Percentiles rank a stretch among this genome's conserved stretches.
phyloP scores from a whole-genome alignment of 1,140 invertebrate genomes.

The Diorhabda elongata region DNA sequence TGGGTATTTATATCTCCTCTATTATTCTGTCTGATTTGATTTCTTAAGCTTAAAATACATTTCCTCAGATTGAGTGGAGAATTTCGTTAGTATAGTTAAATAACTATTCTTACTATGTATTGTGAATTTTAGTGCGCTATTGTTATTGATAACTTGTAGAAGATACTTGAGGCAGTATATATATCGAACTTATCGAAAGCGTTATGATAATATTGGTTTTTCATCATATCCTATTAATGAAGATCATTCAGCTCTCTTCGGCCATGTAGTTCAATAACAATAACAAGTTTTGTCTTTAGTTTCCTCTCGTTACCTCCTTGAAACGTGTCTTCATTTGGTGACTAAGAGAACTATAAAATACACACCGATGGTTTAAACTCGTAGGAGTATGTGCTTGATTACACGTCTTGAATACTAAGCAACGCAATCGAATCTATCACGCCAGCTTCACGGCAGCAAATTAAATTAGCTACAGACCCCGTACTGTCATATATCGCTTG shows the following conservation, averaged over 20 bases:
- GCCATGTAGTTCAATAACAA: background rate
- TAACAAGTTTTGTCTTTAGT: background rate
- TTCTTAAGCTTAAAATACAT: no score
- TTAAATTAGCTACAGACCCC: slow-evolving; percentile 11
- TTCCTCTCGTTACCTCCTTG: slow-evolving; percentile 3
- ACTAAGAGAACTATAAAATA: background rate
- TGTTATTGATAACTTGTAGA: no score
- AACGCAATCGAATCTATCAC: slow-evolving; percentile 11
- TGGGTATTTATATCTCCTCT: no score
- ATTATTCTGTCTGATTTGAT: no score
- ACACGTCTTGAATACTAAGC: slow-evolving; percentile 12
- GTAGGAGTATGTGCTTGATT: background rate
- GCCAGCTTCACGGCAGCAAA: slow-evolving; percentile 9
- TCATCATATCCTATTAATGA: background rate
- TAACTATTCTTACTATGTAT: no score
- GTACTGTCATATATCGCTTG: slow-evolving; percentile 15
- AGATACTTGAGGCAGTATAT: no score
- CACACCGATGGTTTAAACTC: background rate
- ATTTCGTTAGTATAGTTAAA: no score
- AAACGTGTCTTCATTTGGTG: slow-evolving; percentile 4
- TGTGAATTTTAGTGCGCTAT: no score
- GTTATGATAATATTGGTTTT: no score
- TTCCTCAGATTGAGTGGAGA: no score
- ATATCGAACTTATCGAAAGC: no score
- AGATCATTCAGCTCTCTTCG: background rate